phyloP scores from a whole-genome alignment of 1,140 invertebrate genomes.

The Microplitis demolitor region DNA sequence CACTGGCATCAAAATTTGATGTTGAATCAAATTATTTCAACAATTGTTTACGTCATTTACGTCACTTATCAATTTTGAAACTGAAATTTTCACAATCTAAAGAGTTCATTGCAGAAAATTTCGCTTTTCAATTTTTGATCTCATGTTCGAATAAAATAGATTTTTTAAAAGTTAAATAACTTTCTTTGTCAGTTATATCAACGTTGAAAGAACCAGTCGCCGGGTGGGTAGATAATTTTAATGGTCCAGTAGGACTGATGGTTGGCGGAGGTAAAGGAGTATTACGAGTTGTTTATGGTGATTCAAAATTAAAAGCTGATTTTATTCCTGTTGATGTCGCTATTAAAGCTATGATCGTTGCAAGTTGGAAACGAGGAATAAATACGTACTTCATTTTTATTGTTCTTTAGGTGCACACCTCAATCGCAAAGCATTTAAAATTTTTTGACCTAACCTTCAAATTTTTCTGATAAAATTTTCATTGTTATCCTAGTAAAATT shows the following conservation, averaged over 20 bases:
- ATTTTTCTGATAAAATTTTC: too few species aligned
- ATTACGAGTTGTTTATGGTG: constrained; percentile 73
- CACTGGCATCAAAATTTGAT: too few species aligned
- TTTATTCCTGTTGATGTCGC: constrained; percentile 86
- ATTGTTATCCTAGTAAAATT: too few species aligned
- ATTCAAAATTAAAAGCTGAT: constrained; percentile 70
- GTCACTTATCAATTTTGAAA: too few species aligned
- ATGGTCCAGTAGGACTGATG: constrained; percentile 84
- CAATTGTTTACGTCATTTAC: too few species aligned
- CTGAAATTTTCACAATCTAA: too few species aligned
- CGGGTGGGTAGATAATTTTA: constrained; percentile 95
- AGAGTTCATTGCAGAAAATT: too few species aligned
- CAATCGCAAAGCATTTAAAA: not conserved
- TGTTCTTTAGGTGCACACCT: not conserved
- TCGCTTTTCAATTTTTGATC: too few species aligned
- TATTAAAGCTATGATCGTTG: constrained; percentile 79
- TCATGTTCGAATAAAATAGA: too few species aligned
- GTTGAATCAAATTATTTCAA: too few species aligned
- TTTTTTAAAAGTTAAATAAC: not conserved
- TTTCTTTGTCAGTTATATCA: constrained; percentile 66
- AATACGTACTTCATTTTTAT: constrained; percentile 57
- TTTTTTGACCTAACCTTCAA: too few species aligned
- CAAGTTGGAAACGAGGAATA: constrained; percentile 74
- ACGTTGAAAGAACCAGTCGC: constrained; percentile 68
- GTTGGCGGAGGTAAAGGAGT: constrained; percentile 81